Conservation (phyloP, 2,113 vertebrate genomes). For the Mionectes macconnelli region DNA sequence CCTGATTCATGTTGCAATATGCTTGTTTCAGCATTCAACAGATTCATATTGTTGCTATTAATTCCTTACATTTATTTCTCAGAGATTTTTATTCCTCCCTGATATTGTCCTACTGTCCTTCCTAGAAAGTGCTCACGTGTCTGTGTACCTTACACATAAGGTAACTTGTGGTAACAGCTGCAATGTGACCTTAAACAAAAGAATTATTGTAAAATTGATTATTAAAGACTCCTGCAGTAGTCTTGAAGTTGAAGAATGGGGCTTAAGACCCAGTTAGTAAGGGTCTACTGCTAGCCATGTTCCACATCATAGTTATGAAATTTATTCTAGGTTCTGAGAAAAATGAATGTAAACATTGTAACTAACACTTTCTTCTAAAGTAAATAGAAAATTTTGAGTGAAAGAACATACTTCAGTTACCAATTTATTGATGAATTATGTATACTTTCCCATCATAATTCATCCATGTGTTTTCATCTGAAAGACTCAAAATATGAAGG, state of each 20-base stretch:
- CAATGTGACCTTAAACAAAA: background rate
- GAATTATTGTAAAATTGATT: background rate
- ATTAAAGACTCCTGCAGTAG: background rate
- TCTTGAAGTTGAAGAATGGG: background rate
- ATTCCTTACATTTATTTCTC: background rate
- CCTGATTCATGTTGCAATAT: background rate
- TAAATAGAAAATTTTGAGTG: background rate
- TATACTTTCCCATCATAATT: background rate
- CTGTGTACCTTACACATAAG: background rate
- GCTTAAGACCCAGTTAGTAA: background rate
- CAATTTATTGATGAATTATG: background rate
- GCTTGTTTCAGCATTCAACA: too few relatives aligned
- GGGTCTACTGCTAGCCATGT: background rate
- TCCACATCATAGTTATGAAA: background rate
- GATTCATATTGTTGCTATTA: background rate
- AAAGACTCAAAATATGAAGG: background rate
- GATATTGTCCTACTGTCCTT: background rate
- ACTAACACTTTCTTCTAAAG: background rate
- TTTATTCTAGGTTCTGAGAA: background rate
- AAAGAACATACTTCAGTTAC: background rate
- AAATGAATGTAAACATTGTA: background rate
- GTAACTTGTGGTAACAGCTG: background rate
- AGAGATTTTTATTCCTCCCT: background rate
- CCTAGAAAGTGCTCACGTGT: background rate
- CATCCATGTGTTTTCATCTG: background rate